Evolutionary conservation across 1,140 invertebrate species (phyloP), one percentile per base, ranked within the genome.

Genomic region (Neodiprion virginianus): DNA sequence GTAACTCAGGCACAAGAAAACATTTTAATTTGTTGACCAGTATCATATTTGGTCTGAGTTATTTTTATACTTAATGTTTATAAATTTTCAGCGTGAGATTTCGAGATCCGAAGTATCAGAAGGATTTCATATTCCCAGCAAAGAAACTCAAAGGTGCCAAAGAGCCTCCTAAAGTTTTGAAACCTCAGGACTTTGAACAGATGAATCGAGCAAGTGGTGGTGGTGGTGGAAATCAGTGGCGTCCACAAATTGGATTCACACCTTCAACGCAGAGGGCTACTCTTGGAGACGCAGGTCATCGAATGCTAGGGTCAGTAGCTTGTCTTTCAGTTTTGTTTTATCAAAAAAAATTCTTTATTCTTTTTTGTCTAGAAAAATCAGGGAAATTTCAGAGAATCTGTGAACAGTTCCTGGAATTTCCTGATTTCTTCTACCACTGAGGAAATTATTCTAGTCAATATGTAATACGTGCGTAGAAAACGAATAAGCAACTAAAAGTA

Each of bases 91-190:
- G 95, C 81, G 91, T 96, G 1, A 88, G 92, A 66, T 98, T 91
- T 84, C 85, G 92, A 73, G 96, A 99, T 91, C 97, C 96, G 0
- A 89, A 91, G 76, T 99, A 94, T 89, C 87, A 90, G 1, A 89
- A 89, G 2, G 93, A 93, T 77, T 96, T 92, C 83, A 89, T 96
- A 12, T 98, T 97, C 87, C 92, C 93, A 21, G 95, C 97, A 12
- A 91, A 88, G 53, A 89, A 92, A 65, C 88, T 98, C 53, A 87
- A 92, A 72, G 91, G 91, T 8, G 93, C 92, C 21, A 90, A 90
- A 47, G 91, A 94, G 70, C 96, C 97, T 1, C 90, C 92, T 0
- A 89, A 89, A 72, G 94, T 96, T 1, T 88, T 98, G 48, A 96
- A 96, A 85, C 95, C 96, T 0, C 91, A 92, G 69, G 93, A 97